phyloP scores from a whole-genome alignment of 2,113 vertebrate genomes.

The Ardeotis arabs region DNA sequence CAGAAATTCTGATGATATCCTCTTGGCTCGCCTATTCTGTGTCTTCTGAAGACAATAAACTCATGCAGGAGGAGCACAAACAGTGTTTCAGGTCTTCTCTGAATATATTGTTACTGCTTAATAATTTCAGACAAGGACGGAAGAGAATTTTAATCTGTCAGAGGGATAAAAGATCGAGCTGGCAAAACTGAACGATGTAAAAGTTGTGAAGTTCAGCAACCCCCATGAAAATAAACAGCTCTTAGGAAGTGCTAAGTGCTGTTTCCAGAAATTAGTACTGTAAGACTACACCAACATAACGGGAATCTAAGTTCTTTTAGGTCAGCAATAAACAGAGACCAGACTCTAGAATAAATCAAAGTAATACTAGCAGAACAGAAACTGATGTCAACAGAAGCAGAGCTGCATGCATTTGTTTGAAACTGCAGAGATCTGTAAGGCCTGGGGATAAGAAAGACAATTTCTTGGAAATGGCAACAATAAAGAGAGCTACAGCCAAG shows the following conservation, averaged over 20 bases:
- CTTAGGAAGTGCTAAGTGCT: background rate
- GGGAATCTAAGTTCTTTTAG: background rate
- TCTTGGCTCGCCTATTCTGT: rapidly evolving
- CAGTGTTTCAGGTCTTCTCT: background rate
- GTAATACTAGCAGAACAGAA: background rate
- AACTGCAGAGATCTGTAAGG: background rate
- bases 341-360: background rate
- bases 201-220: background rate
- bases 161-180: background rate
- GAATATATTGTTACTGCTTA: background rate
- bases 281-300: background rate
- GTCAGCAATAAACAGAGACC: background rate
- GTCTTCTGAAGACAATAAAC: background rate
- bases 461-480: background rate
- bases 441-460: background rate
- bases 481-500: background rate
- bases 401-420: background rate
- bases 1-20: background rate
- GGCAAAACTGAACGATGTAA: background rate
- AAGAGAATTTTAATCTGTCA: background rate
- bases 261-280: background rate
- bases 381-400: background rate
- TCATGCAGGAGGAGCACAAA: background rate
- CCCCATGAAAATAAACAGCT: background rate
- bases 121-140: background rate